Evolutionary conservation across 2,113 vertebrate genomes (phyloP).

Genomic region (Cephalopterus ornatus): DNA sequence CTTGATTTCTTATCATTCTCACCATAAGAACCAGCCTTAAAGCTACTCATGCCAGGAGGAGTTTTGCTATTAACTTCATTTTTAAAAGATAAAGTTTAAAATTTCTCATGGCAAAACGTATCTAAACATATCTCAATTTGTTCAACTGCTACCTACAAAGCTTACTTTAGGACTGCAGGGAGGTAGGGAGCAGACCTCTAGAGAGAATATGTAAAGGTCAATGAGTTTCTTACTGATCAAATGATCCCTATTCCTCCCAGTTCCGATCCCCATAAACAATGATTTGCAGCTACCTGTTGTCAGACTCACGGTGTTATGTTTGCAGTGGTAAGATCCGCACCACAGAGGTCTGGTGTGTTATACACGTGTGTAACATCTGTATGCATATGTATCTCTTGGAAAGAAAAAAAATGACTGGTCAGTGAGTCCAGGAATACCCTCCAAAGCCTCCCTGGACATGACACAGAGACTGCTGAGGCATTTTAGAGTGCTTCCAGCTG

Average conservation of each 20-base stretch:
- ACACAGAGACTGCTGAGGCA: not conserved
- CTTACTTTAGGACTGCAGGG: not conserved
- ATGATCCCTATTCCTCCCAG: not conserved
- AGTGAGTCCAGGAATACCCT: not conserved
- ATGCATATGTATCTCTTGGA: not conserved
- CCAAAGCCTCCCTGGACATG: not conserved
- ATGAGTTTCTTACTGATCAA: not conserved
- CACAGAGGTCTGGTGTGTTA: not conserved
- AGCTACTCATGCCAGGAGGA: not conserved
- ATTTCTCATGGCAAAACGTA: not conserved
- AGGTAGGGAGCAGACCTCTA: not conserved
- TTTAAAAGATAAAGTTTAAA: not conserved
- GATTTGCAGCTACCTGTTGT: rapidly evolving
- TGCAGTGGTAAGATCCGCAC: not conserved
- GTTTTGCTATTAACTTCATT: not conserved
- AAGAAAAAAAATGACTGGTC: not conserved
- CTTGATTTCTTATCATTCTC: not conserved
- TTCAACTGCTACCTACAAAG: not conserved
- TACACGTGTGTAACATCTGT: rapidly evolving
- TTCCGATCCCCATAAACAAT: not conserved
- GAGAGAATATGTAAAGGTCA: not conserved
- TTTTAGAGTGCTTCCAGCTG: not conserved
- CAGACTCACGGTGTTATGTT: not conserved
- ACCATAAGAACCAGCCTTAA: not conserved
- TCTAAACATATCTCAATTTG: not conserved